A percentile compares a stretch with the other conserved stretches of the same genome.
These are phyloP conservation scores for Halictus ligatus DNA, from an alignment of 2,888 invertebrate genomes.

Conservation along the genomic window DNA sequence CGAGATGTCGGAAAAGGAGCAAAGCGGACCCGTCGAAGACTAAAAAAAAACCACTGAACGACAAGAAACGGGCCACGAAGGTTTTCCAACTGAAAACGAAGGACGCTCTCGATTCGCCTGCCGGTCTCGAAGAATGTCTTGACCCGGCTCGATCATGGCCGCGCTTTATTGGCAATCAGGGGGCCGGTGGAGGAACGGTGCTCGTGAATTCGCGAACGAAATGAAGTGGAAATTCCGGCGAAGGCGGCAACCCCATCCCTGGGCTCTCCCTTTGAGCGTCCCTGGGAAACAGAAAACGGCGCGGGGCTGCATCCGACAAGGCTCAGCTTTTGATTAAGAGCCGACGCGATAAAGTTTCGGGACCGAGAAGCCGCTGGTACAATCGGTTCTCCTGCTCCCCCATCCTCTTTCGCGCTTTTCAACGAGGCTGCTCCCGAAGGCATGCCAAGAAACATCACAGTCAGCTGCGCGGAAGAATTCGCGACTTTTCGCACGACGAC, in stretches of 20 bases:
- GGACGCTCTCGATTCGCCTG: slow-evolving; percentile 50
- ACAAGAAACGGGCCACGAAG: not conserved
- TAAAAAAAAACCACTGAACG: not conserved
- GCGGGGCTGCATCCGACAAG: slow-evolving; percentile 40
- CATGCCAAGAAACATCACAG: not conserved
- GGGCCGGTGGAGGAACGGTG: slow-evolving; percentile 53
- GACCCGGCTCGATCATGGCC: slow-evolving; percentile 60
- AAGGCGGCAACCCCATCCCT: slow-evolving; percentile 21
- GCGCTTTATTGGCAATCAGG: slow-evolving; percentile 72
- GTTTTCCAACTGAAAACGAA: slow-evolving; percentile 27
- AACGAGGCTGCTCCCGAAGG: slow-evolving; percentile 6
- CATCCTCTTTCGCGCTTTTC: not conserved
- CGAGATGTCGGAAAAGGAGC: not conserved
- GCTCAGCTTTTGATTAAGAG: slow-evolving; percentile 56
- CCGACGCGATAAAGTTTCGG: slow-evolving; percentile 40
- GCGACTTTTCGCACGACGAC: not conserved
- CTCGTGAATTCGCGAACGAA: slow-evolving; percentile 59
- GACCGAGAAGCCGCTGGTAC: slow-evolving; percentile 7
- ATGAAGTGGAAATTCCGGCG: slow-evolving; percentile 60
- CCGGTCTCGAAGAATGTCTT: slow-evolving; percentile 46
- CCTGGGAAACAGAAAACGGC: slow-evolving; percentile 16
- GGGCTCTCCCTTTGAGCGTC: slow-evolving; percentile 20
- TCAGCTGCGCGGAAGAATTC: not conserved
- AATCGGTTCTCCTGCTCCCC: not conserved
- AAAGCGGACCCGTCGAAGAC: not conserved